phyloP scores from a whole-genome alignment of 2,888 invertebrate species.

The Sisyra nigra region DNA sequence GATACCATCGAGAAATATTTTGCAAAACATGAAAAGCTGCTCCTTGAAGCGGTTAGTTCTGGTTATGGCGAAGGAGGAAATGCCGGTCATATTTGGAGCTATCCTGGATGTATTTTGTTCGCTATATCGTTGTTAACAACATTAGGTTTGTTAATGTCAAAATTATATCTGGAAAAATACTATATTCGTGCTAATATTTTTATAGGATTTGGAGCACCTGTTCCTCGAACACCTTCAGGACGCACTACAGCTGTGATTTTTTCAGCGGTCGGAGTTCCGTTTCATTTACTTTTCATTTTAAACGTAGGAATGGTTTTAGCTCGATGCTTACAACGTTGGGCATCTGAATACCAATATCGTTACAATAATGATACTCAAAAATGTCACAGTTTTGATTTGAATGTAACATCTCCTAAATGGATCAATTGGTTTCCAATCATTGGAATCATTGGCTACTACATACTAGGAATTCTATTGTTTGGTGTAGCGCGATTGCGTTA shows the following conservation, averaged over 20 bases:
- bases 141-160: slow-evolving; percentile 30
- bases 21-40: slow-evolving; percentile 35
- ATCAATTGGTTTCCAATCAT: slow-evolving; percentile 28
- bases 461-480: slow-evolving; percentile 39
- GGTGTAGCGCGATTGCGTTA: slow-evolving; percentile 36
- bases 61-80: slow-evolving; percentile 36
- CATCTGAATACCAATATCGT: slow-evolving; percentile 17
- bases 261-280: slow-evolving; percentile 47
- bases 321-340: slow-evolving; percentile 29
- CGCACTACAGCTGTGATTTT: slow-evolving; percentile 44
- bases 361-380: slow-evolving; percentile 1
- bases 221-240: slow-evolving; percentile 46
- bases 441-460: slow-evolving; percentile 35
- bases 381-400: slow-evolving; percentile 1
- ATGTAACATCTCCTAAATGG: slow-evolving; percentile 17
- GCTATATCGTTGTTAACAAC: slow-evolving; percentile 53
- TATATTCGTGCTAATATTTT: slow-evolving; percentile 10
- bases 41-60: slow-evolving; percentile 36
- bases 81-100: slow-evolving; percentile 47
- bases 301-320: slow-evolving; percentile 36
- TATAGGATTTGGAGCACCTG: slow-evolving; percentile 55
- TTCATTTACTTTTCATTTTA: slow-evolving; percentile 43
- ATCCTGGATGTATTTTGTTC: slow-evolving; percentile 50
- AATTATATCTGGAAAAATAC: slow-evolving; percentile 5
- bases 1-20: slow-evolving; percentile 37